phyloP scores from a whole-genome alignment of 2,113 vertebrate genomes.

The Willisornis vidua region DNA sequence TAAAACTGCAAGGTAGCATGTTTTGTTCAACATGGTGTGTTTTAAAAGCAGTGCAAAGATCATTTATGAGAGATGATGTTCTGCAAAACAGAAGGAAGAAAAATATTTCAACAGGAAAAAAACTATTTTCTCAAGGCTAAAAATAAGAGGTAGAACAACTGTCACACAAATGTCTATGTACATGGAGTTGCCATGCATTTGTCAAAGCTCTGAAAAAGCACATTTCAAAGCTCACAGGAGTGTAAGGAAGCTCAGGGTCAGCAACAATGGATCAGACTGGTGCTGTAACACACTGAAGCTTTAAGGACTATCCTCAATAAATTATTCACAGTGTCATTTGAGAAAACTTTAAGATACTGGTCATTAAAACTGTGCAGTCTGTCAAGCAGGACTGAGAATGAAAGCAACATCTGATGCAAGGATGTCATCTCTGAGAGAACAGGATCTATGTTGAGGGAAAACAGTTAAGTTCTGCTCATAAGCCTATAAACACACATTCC shows the following conservation, averaged over 20 bases:
- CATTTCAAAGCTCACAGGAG: neutral
- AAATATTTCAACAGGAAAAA: neutral
- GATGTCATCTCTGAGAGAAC: neutral
- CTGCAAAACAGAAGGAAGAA: neutral
- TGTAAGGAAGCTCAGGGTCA: neutral
- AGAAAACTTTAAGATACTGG: neutral
- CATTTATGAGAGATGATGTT: neutral
- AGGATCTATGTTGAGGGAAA: neutral
- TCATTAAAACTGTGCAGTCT: neutral
- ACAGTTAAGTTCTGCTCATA: neutral
- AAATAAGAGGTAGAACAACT: neutral
- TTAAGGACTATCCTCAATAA: neutral
- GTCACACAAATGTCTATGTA: neutral
- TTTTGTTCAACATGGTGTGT: neutral
- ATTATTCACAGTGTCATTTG: neutral
- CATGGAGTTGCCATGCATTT: neutral
- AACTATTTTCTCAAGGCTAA: neutral
- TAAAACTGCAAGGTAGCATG: neutral
- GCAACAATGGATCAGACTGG: fast-evolving
- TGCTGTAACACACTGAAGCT: neutral
- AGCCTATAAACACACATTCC: neutral
- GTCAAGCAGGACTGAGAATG: neutral
- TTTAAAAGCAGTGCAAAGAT: neutral
- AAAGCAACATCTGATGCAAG: fast-evolving
- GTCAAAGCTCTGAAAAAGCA: neutral